Base-by-base conservation (phyloP, 2,113 vertebrate genomes). In the Clarias macrocephalus region DNA sequence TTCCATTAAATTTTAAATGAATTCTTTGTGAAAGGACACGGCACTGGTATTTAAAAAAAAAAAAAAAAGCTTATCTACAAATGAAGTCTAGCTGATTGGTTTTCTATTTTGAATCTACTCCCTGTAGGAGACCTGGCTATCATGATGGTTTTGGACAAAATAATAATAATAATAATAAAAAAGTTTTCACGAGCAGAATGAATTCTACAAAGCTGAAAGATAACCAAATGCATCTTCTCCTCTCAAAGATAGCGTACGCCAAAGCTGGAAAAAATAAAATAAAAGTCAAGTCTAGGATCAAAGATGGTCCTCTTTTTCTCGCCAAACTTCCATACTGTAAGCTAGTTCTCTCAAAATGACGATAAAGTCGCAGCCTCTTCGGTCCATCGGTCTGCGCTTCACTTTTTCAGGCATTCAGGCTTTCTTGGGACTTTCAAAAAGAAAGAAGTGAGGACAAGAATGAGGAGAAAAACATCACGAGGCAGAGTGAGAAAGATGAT, bases 11-110 rank as follows among this genome's bases (percentile, higher is more conserved):
- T 86, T 80, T 80, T 13, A 91, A 93, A 91, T 87, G 63, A 92
- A 89, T 91, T 91, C 89, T 91, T 92, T 91, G 91, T 93, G 87
- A 68, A 79, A 72, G 60, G 59, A 82, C 60, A 85, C 30, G 25
- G 60, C 57, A 77, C 63, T 70, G 12, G 33, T 57, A 56, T 19
- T n/a, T 30, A 18, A 59, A 70, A 87, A 37, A 80, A 81, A 73
- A 18, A 79, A 57, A 77, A 59, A 82, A 73, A n/a, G 79, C 79
- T 81, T 81, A 81, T 81, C 79, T 81, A 81, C 30, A 81, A 81
- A 81, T 81, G 79, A 70, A 66, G 83, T 80, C 70, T 80, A 86
- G 66, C 65, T 90, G 88, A 90, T 87, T 88, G 37, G 59, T 76
- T 80, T 70, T 75, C 80, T 65, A 33, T 80, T 63, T 72, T 59